phyloP scores from a whole-genome alignment of 2,797 vertebrate genomes.

The Monodelphis domestica region DNA sequence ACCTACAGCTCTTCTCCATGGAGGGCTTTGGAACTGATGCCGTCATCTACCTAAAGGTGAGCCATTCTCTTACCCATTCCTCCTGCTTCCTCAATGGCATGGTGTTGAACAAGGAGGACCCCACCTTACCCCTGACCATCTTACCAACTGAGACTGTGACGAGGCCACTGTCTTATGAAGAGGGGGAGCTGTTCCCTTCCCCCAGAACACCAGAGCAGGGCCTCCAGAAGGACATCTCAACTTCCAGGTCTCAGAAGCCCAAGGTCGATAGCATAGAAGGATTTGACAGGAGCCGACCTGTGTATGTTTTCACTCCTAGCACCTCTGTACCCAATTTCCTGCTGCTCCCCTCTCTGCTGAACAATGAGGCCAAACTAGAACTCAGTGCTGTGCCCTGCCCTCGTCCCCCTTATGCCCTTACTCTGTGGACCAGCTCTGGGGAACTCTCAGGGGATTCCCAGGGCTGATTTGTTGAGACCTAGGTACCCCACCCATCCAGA shows the following conservation, averaged over 20 bases:
- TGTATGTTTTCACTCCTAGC: neutral
- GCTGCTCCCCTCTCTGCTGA: neutral
- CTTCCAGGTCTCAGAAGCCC: neutral
- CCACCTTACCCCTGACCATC: neutral
- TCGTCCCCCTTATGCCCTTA: neutral
- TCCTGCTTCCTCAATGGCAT: neutral
- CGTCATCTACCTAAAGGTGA: slow-evolving; percentile 95
- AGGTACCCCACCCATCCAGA: neutral
- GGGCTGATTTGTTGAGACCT: neutral
- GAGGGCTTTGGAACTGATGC: slow-evolving; percentile 95
- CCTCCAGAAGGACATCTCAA: neutral
- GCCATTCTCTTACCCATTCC: neutral
- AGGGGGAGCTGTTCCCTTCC: neutral
- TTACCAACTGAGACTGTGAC: neutral
- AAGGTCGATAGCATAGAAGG: neutral
- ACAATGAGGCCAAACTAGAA: neutral
- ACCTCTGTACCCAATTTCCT: neutral
- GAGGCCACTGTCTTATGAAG: neutral
- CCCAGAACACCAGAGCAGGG: neutral
- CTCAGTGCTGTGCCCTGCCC: neutral
- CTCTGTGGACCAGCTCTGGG: neutral
- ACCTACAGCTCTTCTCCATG: slow-evolving; percentile 97
- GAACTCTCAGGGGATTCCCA: neutral
- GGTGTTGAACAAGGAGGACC: neutral
- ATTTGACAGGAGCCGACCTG: neutral